Conservation (phyloP, 2,888 invertebrate species). For the Opisthograptis luteolata region DNA sequence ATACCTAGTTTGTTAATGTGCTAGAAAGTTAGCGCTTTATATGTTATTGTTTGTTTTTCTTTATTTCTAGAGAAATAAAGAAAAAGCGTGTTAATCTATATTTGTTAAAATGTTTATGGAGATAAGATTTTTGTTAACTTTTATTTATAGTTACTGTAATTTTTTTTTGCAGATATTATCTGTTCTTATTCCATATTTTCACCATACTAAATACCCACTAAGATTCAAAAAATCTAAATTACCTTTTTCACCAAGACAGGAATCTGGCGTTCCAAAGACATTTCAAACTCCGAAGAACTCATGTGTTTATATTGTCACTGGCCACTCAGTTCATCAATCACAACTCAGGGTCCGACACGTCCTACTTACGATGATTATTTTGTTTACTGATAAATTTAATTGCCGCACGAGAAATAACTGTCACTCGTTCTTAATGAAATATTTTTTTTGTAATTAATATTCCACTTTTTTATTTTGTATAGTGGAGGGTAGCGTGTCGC, state of each 20-base stretch:
- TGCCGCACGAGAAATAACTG: conserved; percentile 64
- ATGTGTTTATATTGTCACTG: conserved; percentile 45
- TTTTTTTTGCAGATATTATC: too few relatives aligned
- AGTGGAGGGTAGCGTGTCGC: conserved; percentile 48
- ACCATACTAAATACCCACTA: too few relatives aligned
- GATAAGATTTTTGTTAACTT: too few relatives aligned
- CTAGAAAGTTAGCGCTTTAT: conserved; percentile 6
- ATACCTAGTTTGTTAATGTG: not conserved
- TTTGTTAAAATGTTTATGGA: too few relatives aligned
- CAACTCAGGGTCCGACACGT: conserved; percentile 47
- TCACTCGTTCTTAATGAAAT: conserved; percentile 58
- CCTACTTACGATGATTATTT: conserved; percentile 54
- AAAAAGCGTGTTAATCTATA: too few relatives aligned
- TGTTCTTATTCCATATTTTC: too few relatives aligned
- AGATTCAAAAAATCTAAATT: conserved; percentile 42
- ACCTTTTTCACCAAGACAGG: conserved; percentile 77
- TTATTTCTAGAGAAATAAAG: too few relatives aligned
- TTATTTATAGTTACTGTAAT: too few relatives aligned
- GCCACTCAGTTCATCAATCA: conserved; percentile 59
- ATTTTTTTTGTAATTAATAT: conserved; percentile 33
- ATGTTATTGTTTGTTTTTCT: too few relatives aligned
- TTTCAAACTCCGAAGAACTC: conserved; percentile 71
- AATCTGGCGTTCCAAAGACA: conserved; percentile 76
- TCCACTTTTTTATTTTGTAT: conserved; percentile 36
- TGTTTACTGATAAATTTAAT: conserved; percentile 55